phyloP scores from a whole-genome alignment of 2,113 vertebrate genomes.

The Tragelaphus imberbis region DNA sequence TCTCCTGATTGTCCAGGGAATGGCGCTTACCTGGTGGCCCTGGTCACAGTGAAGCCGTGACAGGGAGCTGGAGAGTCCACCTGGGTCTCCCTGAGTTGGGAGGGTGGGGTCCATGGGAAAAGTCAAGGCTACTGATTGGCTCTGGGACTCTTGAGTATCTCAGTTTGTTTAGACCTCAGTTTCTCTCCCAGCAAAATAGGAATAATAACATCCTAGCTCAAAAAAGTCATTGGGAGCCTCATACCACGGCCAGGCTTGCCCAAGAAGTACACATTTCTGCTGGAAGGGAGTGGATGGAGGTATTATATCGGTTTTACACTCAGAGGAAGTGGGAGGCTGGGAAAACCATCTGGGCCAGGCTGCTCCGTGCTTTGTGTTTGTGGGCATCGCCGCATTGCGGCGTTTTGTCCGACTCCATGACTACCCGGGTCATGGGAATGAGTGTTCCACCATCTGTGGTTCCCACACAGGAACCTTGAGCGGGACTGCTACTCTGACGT shows the following conservation, averaged over 20 bases:
- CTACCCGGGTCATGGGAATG: background rate
- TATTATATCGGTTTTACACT: rapidly evolving
- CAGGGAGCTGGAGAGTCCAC: background rate
- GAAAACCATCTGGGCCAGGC: background rate
- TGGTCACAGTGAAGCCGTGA: rapidly evolving
- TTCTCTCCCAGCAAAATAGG: background rate
- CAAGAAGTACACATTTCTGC: background rate
- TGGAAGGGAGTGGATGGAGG: background rate
- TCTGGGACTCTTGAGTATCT: background rate
- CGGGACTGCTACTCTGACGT: constrained; percentile 83
- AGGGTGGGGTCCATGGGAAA: background rate
- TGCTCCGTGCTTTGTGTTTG: background rate
- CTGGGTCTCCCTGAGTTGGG: background rate
- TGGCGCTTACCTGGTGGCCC: background rate
- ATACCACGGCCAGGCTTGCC: background rate
- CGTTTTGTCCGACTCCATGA: rapidly evolving
- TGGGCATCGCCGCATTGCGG: rapidly evolving
- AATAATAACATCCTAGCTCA: rapidly evolving
- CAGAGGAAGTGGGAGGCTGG: background rate
- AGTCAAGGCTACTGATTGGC: background rate
- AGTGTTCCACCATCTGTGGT: rapidly evolving
- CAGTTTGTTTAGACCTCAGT: background rate
- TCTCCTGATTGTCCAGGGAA: background rate
- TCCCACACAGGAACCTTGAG: constrained; percentile 34
- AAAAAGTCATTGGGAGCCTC: background rate